Evolutionary conservation across 2,888 invertebrate species (phyloP), one percentile per base, ranked within the genome.

Genomic region (Drosophila mercatorum): DNA sequence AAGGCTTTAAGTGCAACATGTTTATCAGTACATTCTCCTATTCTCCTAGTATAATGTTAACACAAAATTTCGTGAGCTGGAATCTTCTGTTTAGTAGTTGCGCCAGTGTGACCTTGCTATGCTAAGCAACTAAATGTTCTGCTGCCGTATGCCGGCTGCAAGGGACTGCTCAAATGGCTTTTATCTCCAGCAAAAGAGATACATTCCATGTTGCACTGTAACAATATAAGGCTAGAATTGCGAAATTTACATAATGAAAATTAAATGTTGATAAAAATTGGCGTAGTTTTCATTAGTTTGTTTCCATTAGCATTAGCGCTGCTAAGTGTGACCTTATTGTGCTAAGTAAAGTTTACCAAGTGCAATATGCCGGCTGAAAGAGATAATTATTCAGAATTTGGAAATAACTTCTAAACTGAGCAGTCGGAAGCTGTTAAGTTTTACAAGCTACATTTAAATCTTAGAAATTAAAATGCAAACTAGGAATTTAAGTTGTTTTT

Each of bases 1-100:
- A 67, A 78, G 78, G 17, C 53, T 22, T 14, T 58, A 40, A 47
- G 52, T n/a, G 31, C 44, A 47, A 47, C 8, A 34, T 43, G 14
- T 49, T n/a, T 12, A 28, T 31, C 5, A 17, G 40, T 41, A n/a
- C 26, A 0, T 28, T 36, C 47, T n/a, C 36, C 28, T 55, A n/a
- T 17, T 11, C 49, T 40, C 22, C 22, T 22, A 22, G 11, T 36
- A 66, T 22, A 34, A 10, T 28, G 38, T 17, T 40, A 51, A 6
- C 3, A 26, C n/a, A 31, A 65, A 36, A n/a, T 6, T 22, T 44
- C 8, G 22, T 6, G 8, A n/a, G 22, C n/a, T 47, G 17, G 12
- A 40, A 26, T n/a, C 12, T 36, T 11, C 31, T 14, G 5, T 36
- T 14, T 46, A 26, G 12, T 56, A 22, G 14, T 43, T 51, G 17